Evolutionary conservation across 37 sponge, comb jelly and placozoan genomes (phyloP), one percentile per base, ranked within the genome.

Genomic region (Aplysina aerophoba): DNA sequence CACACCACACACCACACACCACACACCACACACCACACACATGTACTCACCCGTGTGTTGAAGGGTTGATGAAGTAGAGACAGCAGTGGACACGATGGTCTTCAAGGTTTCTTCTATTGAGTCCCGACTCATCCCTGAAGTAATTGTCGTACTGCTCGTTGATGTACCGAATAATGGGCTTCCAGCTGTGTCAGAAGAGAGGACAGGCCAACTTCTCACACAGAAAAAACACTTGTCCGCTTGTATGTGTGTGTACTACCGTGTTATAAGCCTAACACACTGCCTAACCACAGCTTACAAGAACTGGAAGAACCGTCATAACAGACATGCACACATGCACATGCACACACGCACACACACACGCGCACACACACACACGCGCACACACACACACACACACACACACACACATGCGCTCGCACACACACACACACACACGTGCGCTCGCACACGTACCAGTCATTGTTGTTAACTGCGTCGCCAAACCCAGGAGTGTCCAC

Each of bases 401-500:
- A 11, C 55, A 17, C 25, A 39, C 21, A 0, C 67, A 31, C 74
- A 37, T 13, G 21, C 30, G 63, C 50, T 41, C 61, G 64, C 56
- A 65, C 73, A 41, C 81, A 87, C 87, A 65, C 39, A 87, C 87
- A 79, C 50, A n/a, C 50, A 59, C 24, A 40, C 35, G 55, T 63
- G n/a, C 24, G 15, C 34, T 14, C 54, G 1, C 4, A 27, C 55
- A 82, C 89, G 87, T 58, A 98, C 98, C 99, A 93, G 35, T 95
- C 73, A 36, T 59, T 41, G 61, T 99, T 99, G 81, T 99, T 86
- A 15, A 99, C 92, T 24, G 99, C 95, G 82, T 99, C 99, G 19
- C 97, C 99, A 83, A 97, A 99, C 12, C 99, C 99, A 0, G 99
- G 99, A 4, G 99, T 99, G 65, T 99, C 99, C n/a, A 99, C 99